Conservation (phyloP, 2,888 invertebrate genomes). For the Baccha elongata region DNA sequence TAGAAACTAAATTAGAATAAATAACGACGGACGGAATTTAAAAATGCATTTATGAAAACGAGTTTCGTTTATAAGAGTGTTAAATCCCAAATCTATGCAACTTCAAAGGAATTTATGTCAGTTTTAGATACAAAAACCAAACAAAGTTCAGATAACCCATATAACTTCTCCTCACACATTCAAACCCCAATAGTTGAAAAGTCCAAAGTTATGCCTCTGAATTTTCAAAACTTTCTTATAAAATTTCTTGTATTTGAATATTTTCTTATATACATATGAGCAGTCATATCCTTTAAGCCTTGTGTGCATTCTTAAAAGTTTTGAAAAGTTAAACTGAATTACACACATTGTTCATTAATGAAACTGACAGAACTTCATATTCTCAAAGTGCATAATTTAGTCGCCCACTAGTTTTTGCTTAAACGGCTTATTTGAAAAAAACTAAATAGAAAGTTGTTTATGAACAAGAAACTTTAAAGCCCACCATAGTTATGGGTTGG, state of each 20-base stretch:
- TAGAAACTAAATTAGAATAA: no score
- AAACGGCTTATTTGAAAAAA: no score
- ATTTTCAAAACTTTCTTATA: slow-evolving; percentile 1
- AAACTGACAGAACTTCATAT: neutral
- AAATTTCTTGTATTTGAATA: neutral
- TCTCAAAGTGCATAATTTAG: neutral
- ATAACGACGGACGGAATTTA: no score
- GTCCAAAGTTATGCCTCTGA: neutral
- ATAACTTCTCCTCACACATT: neutral
- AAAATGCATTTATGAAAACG: no score
- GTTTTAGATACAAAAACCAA: no score
- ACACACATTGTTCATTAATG: neutral
- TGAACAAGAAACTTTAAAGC: no score
- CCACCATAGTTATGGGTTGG: no score
- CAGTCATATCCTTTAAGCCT: neutral
- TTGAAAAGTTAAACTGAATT: neutral
- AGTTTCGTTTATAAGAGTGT: no score
- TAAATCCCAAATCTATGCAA: no score
- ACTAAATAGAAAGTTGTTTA: no score
- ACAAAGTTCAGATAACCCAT: neutral
- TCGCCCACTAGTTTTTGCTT: no score
- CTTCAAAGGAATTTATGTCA: no score
- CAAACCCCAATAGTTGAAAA: neutral
- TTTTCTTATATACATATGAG: neutral
- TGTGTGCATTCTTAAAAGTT: neutral